A percentile compares a stretch with the other conserved stretches of the same genome.
Conservation (phyloP, 2,113 vertebrate genomes). For the Rhagologus leucostigma region DNA sequence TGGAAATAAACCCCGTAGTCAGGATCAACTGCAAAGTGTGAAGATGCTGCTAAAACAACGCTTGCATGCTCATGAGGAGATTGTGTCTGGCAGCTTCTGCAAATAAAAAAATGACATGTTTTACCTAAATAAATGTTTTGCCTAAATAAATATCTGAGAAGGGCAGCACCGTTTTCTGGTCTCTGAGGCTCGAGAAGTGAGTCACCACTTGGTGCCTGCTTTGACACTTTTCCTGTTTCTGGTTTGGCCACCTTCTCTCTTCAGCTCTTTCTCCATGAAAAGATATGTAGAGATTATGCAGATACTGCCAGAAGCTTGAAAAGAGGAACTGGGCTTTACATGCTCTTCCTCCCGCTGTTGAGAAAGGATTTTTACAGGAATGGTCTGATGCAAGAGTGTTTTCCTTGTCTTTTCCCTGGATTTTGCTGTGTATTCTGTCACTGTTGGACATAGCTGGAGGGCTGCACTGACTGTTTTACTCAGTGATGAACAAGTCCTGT, state of each 20-base stretch:
- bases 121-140: too few relatives aligned
- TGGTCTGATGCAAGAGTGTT: background rate
- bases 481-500: background rate
- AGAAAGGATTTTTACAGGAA: background rate
- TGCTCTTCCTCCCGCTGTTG: background rate
- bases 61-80: background rate
- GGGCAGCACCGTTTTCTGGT: background rate
- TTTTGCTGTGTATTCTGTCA: background rate
- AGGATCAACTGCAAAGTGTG: background rate
- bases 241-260: background rate
- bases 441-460: background rate
- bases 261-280: fast-evolving
- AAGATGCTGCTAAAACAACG: background rate
- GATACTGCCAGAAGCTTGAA: background rate
- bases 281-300: background rate
- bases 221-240: background rate
- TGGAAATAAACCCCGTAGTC: background rate
- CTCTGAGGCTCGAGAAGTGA: background rate
- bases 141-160: background rate
- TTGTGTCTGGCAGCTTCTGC: background rate
- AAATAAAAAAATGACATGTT: background rate
- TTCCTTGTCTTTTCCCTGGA: background rate
- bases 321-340: fast-evolving
- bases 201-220: background rate
- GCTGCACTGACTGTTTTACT: background rate